phyloP scores from a whole-genome alignment of 1,140 invertebrate species.

The Drosophila nigrodunni region DNA sequence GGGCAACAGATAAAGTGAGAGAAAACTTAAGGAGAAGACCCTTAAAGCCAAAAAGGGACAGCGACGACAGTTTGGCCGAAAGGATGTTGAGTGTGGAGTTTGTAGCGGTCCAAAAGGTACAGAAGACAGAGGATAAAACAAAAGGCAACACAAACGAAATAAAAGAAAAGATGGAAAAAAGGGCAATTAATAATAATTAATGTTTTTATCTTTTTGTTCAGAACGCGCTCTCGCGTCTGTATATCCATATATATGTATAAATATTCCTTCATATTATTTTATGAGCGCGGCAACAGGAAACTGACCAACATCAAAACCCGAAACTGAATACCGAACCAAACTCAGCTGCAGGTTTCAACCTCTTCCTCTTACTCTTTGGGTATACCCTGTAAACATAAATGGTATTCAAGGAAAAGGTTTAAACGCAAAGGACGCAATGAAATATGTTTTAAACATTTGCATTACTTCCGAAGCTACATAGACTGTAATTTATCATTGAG shows the following conservation, averaged over 20 bases:
- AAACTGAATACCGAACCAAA: conserved; percentile 42
- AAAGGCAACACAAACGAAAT: conserved; percentile 47
- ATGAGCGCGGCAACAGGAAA: conserved; percentile 49
- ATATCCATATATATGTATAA: too few relatives aligned
- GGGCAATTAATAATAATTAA: conserved; percentile 82
- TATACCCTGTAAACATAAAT: conserved; percentile 32
- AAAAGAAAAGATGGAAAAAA: conserved; percentile 51
- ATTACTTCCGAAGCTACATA: too few relatives aligned
- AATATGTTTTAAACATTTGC: neutral
- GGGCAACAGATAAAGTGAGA: conserved; percentile 18
- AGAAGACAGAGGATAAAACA: conserved; percentile 52
- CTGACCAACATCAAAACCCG: conserved; percentile 50
- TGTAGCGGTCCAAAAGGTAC: neutral
- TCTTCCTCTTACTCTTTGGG: neutral
- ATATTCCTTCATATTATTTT: conserved; percentile 23
- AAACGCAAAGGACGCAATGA: neutral
- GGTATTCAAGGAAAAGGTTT: neutral
- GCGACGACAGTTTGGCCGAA: conserved; percentile 66
- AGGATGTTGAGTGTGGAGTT: conserved; percentile 52
- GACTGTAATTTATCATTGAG: too few relatives aligned
- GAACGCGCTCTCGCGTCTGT: conserved; percentile 26
- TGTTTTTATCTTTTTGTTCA: conserved; percentile 79
- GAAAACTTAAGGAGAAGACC: conserved; percentile 15
- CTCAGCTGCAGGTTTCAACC: conserved; percentile 29
- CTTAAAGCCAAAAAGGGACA: conserved; percentile 53